Evolutionary conservation across 2,113 vertebrate species (phyloP).

Genomic region (Lichenostomus cassidix): DNA sequence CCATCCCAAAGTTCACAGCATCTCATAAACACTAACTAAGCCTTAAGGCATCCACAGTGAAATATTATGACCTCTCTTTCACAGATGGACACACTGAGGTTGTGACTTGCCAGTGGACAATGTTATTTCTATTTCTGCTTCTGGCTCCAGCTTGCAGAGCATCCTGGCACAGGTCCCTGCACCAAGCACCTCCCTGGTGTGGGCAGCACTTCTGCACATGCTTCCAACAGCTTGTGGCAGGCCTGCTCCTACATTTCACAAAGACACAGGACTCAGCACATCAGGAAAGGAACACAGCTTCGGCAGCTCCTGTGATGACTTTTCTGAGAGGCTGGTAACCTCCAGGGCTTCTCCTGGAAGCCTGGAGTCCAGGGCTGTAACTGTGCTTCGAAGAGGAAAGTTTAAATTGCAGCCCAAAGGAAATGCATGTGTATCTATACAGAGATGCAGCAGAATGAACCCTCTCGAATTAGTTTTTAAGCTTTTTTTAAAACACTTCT

Average conservation of each 20-base stretch:
- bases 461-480: background rate
- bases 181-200: background rate
- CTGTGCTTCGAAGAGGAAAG: background rate
- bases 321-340: background rate
- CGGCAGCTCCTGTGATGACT: background rate
- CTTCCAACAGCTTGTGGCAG: background rate
- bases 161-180: background rate
- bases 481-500: background rate
- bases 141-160: background rate
- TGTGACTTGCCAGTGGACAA: background rate
- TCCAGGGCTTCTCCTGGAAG: background rate
- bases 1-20: background rate
- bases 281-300: background rate
- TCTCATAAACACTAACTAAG: background rate
- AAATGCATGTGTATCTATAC: background rate
- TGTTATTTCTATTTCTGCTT: background rate
- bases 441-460: background rate
- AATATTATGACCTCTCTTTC: background rate
- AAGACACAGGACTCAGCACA: rapidly evolving
- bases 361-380: background rate
- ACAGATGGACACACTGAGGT: background rate
- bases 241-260: background rate
- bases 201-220: background rate
- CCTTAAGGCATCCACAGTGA: background rate
- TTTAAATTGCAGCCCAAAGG: background rate